Evolutionary conservation across 2,797 vertebrate species (phyloP), one percentile per base, ranked within the genome.

Genomic region (Tapera naevia): DNA sequence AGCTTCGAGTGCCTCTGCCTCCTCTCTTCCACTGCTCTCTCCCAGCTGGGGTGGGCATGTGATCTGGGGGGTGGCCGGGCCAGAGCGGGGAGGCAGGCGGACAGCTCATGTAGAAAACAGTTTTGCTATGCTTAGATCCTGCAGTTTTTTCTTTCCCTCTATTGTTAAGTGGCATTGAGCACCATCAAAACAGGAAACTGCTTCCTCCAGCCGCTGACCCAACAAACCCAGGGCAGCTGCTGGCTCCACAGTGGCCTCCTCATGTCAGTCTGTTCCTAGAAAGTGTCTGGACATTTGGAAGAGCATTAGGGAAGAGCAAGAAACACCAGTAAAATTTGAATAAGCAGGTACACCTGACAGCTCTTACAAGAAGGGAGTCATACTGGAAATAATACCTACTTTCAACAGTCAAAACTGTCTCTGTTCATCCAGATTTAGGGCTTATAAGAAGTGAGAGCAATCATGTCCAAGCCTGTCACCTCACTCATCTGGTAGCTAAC

Each of bases 101-200:
- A 91, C 92, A 46, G 87, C 91, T 94, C 82, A 43, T 70, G 75
- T 39, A 89, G 69, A 89, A 96, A 97, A 88, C 86, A 96, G 90
- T 67, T 96, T 65, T 96, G 94, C 94, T 89, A 51, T 78, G 94
- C 89, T 90, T 80, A 80, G 95, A 95, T 83, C 94, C 95, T 94
- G 94, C 60, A 82, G 88, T 86, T 93, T 96, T 73, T 95, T 96
- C 97, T 98, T 98, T 97, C 97, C 96, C 97, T 71, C 70, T 84
- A 98, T 97, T 98, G 97, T 98, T 97, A 96, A 96, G 92, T 92
- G 96, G 96, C 97, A 97, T 96, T 97, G 97, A 98, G 93, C 76
- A 67, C 89, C 56, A 86, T 95, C 97, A 98, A 98, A 97, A 97
- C 97, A 98, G 98, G 98, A 98, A 98, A 97, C 94, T 0, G 39